Percentiles rank a stretch among this genome's conserved stretches.
Evolutionary conservation across 2,888 invertebrate species (phyloP).

Genomic region (Catocala fraxini): DNA sequence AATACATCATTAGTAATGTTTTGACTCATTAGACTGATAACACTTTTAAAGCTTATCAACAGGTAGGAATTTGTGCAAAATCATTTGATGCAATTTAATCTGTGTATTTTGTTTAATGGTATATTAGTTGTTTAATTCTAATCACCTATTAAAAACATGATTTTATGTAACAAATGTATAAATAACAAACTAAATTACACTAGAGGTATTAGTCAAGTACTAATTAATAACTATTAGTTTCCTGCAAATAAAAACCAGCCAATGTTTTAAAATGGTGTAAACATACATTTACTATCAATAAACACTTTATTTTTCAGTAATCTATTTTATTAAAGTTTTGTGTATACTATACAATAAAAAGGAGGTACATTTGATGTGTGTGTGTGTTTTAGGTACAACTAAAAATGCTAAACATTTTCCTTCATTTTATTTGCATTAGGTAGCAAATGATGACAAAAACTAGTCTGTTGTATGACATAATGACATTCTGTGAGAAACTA

Average conservation of each 20-base stretch:
- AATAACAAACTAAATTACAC: too few relatives aligned
- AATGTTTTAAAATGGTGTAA: too few relatives aligned
- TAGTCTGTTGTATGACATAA: constrained; percentile 32
- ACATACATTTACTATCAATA: too few relatives aligned
- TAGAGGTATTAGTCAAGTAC: too few relatives aligned
- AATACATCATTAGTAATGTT: constrained; percentile 17
- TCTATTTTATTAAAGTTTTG: not conserved
- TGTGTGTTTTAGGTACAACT: not conserved
- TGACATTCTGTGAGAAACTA: constrained; percentile 39
- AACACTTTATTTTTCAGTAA: too few relatives aligned
- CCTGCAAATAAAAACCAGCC: too few relatives aligned
- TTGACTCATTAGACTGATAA: constrained; percentile 32
- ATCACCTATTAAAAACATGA: too few relatives aligned
- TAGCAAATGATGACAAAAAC: constrained; percentile 23
- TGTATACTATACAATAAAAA: not conserved
- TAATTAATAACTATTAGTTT: too few relatives aligned
- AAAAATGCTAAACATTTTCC: constrained; percentile 14
- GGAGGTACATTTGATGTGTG: not conserved
- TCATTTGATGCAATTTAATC: not conserved
- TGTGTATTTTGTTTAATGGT: too few relatives aligned
- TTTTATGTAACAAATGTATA: too few relatives aligned
- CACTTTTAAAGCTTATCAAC: constrained; percentile 29
- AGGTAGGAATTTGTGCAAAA: constrained; percentile 16
- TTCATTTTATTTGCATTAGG: constrained; percentile 18
- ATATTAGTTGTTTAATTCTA: too few relatives aligned